These are phyloP conservation scores for Trichoplusia ni DNA, from an alignment of 1,140 invertebrate species.

Conservation along the genomic window DNA sequence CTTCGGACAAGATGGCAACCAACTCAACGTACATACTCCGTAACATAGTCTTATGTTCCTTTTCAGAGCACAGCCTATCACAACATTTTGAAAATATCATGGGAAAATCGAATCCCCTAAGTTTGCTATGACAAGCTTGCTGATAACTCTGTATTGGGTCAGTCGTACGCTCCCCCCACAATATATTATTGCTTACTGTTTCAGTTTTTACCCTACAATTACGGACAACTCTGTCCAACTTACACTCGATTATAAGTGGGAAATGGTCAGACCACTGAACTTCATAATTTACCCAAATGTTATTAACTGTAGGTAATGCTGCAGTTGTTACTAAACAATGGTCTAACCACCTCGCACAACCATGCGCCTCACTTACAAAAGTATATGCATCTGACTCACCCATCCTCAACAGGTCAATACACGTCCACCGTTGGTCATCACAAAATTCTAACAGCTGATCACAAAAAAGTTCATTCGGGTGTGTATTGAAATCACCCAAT, in stretches of 20 bases:
- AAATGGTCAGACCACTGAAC: slow-evolving; percentile 11
- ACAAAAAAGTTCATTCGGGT: slow-evolving; percentile 12
- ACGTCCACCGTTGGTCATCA: background rate
- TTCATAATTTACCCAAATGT: background rate
- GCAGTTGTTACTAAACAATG: slow-evolving; percentile 6
- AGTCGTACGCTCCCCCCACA: background rate
- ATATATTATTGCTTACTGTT: background rate
- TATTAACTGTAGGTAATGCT: background rate
- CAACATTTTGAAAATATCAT: background rate
- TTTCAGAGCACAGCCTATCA: background rate
- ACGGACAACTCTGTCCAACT: too few relatives aligned
- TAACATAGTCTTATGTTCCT: background rate
- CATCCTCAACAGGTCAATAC: background rate
- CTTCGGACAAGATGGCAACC: background rate
- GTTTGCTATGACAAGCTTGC: background rate
- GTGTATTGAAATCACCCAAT: slow-evolving; percentile 18
- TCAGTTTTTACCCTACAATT: background rate
- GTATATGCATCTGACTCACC: background rate
- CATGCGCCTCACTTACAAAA: too few relatives aligned
- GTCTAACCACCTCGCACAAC: too few relatives aligned
- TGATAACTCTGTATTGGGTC: background rate
- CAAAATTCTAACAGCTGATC: slow-evolving; percentile 2
- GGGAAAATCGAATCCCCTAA: slow-evolving; percentile 1
- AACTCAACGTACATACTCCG: background rate
- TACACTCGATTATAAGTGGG: slow-evolving; percentile 12